Percentiles rank a stretch among this genome's conserved stretches.
phyloP scores from a whole-genome alignment of 2,888 invertebrate genomes.

The Beris chalybata region DNA sequence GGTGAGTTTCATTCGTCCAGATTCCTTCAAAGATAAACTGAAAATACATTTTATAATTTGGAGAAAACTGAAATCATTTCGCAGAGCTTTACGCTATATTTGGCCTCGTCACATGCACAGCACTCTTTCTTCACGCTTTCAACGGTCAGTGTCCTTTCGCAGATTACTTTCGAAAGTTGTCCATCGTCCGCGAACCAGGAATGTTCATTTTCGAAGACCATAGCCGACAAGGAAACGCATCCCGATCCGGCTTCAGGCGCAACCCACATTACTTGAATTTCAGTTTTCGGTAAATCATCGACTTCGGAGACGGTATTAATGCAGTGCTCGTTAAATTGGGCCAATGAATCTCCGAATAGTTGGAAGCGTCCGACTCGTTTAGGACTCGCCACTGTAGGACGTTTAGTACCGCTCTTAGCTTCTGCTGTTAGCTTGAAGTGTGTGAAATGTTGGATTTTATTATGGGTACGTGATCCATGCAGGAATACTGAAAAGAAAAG shows the following conservation, averaged over 20 bases:
- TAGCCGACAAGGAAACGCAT: constrained; percentile 86
- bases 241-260: constrained; percentile 84
- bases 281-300: constrained; percentile 77
- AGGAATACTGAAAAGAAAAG: constrained; percentile 62
- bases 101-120: constrained; percentile 95
- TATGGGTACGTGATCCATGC: constrained; percentile 67
- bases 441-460: constrained; percentile 73
- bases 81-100: constrained; percentile 72
- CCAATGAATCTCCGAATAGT: constrained; percentile 63
- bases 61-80: neutral
- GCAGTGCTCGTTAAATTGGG: constrained; percentile 77
- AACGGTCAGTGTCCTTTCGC: constrained; percentile 67
- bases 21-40: constrained; percentile 87
- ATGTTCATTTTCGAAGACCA: constrained; percentile 77
- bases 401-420: constrained; percentile 47
- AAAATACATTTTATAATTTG: constrained; percentile 21
- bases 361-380: constrained; percentile 71
- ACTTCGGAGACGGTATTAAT: constrained; percentile 82
- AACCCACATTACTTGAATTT: constrained; percentile 89
- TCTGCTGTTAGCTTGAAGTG: constrained; percentile 78
- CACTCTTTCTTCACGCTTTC: constrained; percentile 66
- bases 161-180: constrained; percentile 74
- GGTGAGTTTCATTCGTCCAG: constrained; percentile 95
- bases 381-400: constrained; percentile 56
- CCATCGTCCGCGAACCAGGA: constrained; percentile 92